Evolutionary conservation across 2,888 invertebrate genomes (phyloP), one percentile per base, ranked within the genome.

Genomic region (Selenia dentaria): DNA sequence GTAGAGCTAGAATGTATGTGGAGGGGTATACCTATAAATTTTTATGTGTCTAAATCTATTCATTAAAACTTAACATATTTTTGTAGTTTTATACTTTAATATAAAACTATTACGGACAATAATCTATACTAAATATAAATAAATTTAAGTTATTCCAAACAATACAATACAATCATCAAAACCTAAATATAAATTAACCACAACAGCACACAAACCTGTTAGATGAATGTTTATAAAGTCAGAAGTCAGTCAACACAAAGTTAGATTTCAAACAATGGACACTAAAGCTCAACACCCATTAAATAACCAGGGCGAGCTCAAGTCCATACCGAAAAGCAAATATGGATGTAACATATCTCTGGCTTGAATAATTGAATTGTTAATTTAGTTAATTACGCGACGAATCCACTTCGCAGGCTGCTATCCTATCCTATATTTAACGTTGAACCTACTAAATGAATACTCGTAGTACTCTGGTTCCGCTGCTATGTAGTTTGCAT

Each of bases 321-420:
- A 35, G 26, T 22, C 25, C 22, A 8, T 8, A 10, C 16, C 41
- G 25, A 51, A 51, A 43, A 40, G 48, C 39, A 51, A 54, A 51
- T 32, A 37, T 32, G 39, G 42, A 42, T 29, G 28, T 28, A 33
- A 28, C 40, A 42, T 47, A 32, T 40, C 42, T 34, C 45, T 25
- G 25, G 38, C 35, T 25, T 9, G 51, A 48, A 48, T 48, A 54
- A 51, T 54, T 45, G 32, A 51, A 38, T 35, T 44, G 54, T 41
- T 54, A 50, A 54, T 51, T 48, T 36, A 42, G 47, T 35, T 29
- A 48, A 54, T 51, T 51, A 51, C 41, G 41, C 35, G 47, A 39
- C 42, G 42, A 41, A 48, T 45, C 45, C 29, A 42, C 48, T 45
- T 44, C 45, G 45, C 41, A 40, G 33, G 40, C 40, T 40, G 20